Evolutionary conservation across 2,797 vertebrate genomes (phyloP).

Genomic region (Labroides dimidiatus): DNA sequence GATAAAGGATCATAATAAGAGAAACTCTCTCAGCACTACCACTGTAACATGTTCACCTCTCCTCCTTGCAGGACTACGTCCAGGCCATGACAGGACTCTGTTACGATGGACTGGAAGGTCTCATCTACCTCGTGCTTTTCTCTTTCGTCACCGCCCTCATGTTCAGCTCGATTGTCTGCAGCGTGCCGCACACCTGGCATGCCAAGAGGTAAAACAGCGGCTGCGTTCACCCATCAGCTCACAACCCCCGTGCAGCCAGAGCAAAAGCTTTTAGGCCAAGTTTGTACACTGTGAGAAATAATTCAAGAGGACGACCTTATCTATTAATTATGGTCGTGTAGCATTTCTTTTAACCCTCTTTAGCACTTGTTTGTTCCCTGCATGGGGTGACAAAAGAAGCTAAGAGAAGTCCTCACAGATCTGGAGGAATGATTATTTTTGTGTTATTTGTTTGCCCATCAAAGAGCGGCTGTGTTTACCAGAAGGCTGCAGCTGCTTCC

Average conservation of each 20-base stretch:
- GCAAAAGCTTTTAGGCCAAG: constrained; percentile 32
- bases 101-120: constrained; percentile 96
- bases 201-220: constrained; percentile 87
- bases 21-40: too few relatives aligned
- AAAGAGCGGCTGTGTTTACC: constrained; percentile 50
- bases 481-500: constrained; percentile 65
- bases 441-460: constrained; percentile 27
- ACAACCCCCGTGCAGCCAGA: neutral
- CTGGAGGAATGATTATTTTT: constrained; percentile 22
- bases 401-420: constrained; percentile 6
- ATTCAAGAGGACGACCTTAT: constrained; percentile 52
- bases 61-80: constrained; percentile 90
- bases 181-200: constrained; percentile 96
- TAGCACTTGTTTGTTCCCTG: constrained; percentile 1
- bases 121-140: constrained; percentile 98
- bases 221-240: neutral
- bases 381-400: constrained; percentile 16
- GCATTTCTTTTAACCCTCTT: constrained; percentile 14
- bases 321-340: constrained; percentile 55
- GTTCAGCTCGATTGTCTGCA: constrained; percentile 98
- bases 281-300: constrained; percentile 54
- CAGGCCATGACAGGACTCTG: constrained; percentile 97
- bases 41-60: neutral
- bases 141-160: constrained; percentile 98
- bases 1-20: too few relatives aligned